Evolutionary conservation across 2,113 vertebrate genomes (phyloP).

Genomic region (Andinoacara biseriatus): DNA sequence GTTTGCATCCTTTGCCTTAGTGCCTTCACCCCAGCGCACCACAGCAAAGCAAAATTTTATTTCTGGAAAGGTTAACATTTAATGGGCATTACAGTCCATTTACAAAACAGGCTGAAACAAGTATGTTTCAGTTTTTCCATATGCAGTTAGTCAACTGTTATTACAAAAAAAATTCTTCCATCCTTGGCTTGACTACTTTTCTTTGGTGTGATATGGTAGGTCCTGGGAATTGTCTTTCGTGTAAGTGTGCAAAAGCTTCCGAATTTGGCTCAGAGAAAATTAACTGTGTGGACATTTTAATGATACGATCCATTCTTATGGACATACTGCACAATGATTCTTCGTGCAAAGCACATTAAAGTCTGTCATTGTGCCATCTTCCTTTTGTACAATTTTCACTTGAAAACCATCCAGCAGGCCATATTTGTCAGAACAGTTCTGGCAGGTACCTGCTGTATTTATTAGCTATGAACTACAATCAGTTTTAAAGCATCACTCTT

Average conservation of each 20-base stretch:
- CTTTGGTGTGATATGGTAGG: neutral
- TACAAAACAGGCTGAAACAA: neutral
- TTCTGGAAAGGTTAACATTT: neutral
- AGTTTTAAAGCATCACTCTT: neutral
- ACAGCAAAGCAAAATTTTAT: neutral
- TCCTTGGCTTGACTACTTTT: neutral
- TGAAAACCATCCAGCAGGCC: rapidly evolving
- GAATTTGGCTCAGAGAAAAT: neutral
- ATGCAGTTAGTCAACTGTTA: neutral
- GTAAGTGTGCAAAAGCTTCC: neutral
- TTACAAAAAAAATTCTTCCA: neutral
- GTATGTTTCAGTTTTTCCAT: neutral
- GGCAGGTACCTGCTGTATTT: neutral
- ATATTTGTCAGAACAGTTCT: neutral
- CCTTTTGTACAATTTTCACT: neutral
- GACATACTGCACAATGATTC: neutral
- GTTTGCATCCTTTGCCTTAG: too few relatives aligned
- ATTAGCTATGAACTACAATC: neutral
- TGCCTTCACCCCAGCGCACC: too few relatives aligned
- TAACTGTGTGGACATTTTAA: neutral
- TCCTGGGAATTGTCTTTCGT: neutral
- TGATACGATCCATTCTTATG: neutral
- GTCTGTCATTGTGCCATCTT: neutral
- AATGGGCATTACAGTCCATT: neutral
- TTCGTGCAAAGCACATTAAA: too few relatives aligned